A percentile compares a stretch with the other conserved stretches of the same genome.
These are phyloP conservation scores for Bombus huntii DNA, from an alignment of 1,140 invertebrate species.

Conservation along the genomic window DNA sequence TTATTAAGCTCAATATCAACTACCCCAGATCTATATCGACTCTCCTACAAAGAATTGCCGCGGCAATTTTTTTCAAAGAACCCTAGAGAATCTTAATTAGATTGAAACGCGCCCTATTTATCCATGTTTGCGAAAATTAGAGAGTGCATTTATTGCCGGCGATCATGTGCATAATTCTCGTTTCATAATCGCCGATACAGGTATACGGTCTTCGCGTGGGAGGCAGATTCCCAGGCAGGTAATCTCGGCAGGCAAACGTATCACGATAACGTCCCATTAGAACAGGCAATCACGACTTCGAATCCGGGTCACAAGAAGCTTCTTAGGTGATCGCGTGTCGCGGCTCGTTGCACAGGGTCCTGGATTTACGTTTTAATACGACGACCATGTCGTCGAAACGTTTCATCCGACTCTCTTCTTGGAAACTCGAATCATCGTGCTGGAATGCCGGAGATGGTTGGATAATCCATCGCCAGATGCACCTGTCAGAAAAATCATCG, in stretches of 20 bases:
- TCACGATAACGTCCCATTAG: slow-evolving; percentile 47
- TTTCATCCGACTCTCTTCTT: not conserved
- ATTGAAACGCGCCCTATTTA: not conserved
- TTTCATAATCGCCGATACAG: slow-evolving; percentile 52
- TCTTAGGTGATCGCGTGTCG: slow-evolving; percentile 31
- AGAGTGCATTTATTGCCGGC: slow-evolving; percentile 12
- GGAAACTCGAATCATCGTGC: slow-evolving; percentile 3
- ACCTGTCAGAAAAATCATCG: not conserved
- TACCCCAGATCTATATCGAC: not conserved
- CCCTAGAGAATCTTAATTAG: not conserved
- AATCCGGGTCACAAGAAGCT: slow-evolving; percentile 60
- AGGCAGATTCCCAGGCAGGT: slow-evolving; percentile 38
- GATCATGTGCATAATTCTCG: slow-evolving; percentile 26
- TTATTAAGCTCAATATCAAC: not conserved
- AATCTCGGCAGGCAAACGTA: slow-evolving; percentile 40
- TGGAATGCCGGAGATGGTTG: not conserved
- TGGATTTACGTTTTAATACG: slow-evolving; percentile 25
- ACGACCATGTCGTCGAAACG: not conserved
- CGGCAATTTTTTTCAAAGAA: not conserved
- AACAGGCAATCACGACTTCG: slow-evolving; percentile 50
- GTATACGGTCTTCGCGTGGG: slow-evolving; percentile 38
- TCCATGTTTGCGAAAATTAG: not conserved
- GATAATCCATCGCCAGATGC: not conserved
- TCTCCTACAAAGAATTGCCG: not conserved
- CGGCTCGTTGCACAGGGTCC: not conserved